Evolutionary conservation across 2,113 vertebrate species (phyloP).

Genomic region (Psilopogon haemacephalus): DNA sequence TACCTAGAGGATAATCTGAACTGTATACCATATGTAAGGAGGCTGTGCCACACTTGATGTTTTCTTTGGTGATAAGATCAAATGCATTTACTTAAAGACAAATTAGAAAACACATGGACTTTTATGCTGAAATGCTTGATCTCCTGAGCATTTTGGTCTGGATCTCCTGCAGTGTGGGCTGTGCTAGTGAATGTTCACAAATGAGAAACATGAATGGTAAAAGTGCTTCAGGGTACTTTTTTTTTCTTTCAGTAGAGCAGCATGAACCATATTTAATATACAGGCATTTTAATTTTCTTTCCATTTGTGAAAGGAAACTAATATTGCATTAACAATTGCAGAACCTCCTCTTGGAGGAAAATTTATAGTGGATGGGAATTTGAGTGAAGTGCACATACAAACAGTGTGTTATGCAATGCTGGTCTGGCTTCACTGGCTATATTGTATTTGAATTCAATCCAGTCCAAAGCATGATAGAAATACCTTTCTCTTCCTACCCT

Average conservation of each 20-base stretch:
- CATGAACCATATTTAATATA: neutral
- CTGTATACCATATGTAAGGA: neutral
- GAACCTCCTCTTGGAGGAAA: neutral
- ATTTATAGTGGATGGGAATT: neutral
- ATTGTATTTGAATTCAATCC: neutral
- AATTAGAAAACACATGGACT: neutral
- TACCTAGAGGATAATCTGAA: neutral
- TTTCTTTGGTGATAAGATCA: neutral
- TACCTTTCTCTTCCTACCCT: neutral
- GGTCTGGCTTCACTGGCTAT: neutral
- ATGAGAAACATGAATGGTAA: neutral
- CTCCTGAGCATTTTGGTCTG: neutral
- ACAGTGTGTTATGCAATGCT: neutral
- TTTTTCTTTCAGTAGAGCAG: neutral
- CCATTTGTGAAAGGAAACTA: neutral
- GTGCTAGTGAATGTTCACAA: neutral
- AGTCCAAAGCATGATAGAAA: neutral
- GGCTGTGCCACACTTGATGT: rapidly evolving
- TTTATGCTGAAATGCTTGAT: neutral
- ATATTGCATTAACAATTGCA: neutral
- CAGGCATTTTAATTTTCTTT: neutral
- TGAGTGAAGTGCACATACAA: neutral
- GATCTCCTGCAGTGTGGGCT: neutral
- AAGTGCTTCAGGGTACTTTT: neutral
- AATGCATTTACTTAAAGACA: neutral